A percentile compares a stretch with the other conserved stretches of the same genome.
Conservation (phyloP, 92 coral and sea anemone species). For the Pocillopora grandis region DNA sequence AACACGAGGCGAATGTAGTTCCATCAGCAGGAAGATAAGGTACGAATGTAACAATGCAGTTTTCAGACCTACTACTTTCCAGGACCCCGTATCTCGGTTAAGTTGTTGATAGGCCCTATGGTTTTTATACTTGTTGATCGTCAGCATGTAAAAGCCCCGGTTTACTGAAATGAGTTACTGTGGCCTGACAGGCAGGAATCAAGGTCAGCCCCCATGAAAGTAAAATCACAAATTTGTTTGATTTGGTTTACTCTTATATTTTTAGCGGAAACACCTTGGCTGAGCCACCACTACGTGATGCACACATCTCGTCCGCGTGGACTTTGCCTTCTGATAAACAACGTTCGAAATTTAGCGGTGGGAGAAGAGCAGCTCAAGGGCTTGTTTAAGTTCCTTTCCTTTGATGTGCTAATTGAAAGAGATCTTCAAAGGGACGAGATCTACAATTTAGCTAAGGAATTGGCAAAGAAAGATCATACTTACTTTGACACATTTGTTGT, state of each 20-base stretch:
- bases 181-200: too few relatives aligned
- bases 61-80: too few relatives aligned
- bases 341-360: not conserved
- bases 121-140: too few relatives aligned
- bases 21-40: too few relatives aligned
- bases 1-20: too few relatives aligned
- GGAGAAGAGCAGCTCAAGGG: not conserved
- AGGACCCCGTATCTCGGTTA: too few relatives aligned
- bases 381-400: not conserved
- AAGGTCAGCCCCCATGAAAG: too few relatives aligned
- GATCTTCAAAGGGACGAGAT: slow-evolving; percentile 2
- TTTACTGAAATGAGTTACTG: too few relatives aligned
- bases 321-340: slow-evolving; percentile 31
- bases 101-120: too few relatives aligned
- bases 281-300: not conserved
- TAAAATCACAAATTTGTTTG: not conserved
- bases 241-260: not conserved
- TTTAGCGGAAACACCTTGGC: not conserved
- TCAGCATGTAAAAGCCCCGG: too few relatives aligned
- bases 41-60: too few relatives aligned
- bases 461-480: slow-evolving; percentile 13
- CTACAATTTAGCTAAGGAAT: not conserved
- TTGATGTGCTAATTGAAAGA: slow-evolving; percentile 10
- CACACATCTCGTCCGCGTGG: not conserved
- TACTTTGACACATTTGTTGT: slow-evolving; percentile 1